Base-by-base conservation (phyloP, 2,888 invertebrate genomes). In the Rotaria socialis region DNA sequence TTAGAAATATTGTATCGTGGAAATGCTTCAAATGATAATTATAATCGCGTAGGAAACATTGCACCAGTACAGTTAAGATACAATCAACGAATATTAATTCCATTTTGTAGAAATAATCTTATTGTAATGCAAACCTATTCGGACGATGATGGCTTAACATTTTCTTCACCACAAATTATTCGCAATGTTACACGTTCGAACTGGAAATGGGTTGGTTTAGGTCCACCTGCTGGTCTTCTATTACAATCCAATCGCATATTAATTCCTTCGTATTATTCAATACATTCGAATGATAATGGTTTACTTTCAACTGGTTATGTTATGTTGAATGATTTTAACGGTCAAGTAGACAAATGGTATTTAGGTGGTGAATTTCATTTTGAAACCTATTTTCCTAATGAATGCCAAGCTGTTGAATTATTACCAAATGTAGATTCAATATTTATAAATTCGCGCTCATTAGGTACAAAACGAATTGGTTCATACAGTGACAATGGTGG, bases 351-450 rank as follows among this genome's bases (percentile, higher is more conserved):
- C 35, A 67, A 67, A 67, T 67, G 67, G 67, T 67, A 67, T 19
- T 35, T 67, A 19, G 67, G 67, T 41, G 67, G 67, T 6, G 67
- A 67, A 35, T 19, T 35, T 67, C 16, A 41, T 41, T 19, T 3
- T 35, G 19, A 41, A 3, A 19, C 35, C 6, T 67, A 67, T 27
- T 67, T 19, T 35, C 67, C 67, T 14, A 67, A 67, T 35, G 67
- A 67, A 67, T 35, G 67, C 19, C 67, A 67, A 67, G 67, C 67
- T 67, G 35, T 67, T 35, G 67, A 67, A 67, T 67, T 67, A 41
- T 41, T 67, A 41, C 67, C 41, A 11, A 35, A 14, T 16, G 35
- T 5, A 2, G 35, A 67, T 67, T 41, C 67, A 19, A 67, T 67
- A 67, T 67, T 67, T 35, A 67, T 67, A 27, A 67, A 67, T 67